Evolutionary conservation across 2,888 invertebrate species (phyloP).

Genomic region (Dryomyza anilis): DNA sequence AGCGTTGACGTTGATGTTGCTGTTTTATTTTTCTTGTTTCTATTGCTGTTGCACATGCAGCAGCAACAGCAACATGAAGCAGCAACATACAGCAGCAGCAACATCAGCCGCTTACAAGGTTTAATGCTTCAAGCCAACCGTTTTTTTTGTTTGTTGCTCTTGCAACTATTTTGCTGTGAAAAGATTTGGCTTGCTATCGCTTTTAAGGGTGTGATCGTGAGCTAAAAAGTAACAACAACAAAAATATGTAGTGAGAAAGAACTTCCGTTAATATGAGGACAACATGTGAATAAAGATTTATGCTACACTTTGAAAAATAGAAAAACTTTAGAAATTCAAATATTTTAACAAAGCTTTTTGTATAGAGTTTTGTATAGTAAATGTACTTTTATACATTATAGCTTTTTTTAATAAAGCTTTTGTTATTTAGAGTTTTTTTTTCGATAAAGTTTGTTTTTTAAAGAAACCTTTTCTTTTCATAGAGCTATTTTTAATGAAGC

Average conservation of each 20-base stretch:
- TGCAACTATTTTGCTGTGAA: too few species aligned
- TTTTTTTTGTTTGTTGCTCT: too few species aligned
- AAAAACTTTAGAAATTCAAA: background rate
- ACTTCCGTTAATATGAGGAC: conserved; percentile 8
- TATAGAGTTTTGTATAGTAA: background rate
- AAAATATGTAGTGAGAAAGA: background rate
- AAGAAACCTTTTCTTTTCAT: background rate
- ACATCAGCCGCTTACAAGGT: too few species aligned
- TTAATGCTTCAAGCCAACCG: too few species aligned
- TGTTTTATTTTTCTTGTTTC: background rate
- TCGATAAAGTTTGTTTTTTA: background rate
- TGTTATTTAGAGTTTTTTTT: background rate
- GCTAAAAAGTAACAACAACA: background rate
- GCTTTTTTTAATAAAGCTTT: background rate
- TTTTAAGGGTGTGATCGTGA: too few species aligned
- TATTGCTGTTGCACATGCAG: background rate
- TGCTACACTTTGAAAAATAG: background rate
- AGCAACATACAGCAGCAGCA: background rate
- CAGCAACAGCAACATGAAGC: background rate
- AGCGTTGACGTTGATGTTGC: conserved; percentile 1
- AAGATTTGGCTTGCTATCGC: too few species aligned
- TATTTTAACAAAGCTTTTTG: background rate
- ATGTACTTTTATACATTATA: background rate
- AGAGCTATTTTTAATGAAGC: background rate
- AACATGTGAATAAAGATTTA: background rate